Evolutionary conservation across 2,113 vertebrate species (phyloP), one percentile per base, ranked within the genome.

Genomic region (Oenanthe melanoleuca): DNA sequence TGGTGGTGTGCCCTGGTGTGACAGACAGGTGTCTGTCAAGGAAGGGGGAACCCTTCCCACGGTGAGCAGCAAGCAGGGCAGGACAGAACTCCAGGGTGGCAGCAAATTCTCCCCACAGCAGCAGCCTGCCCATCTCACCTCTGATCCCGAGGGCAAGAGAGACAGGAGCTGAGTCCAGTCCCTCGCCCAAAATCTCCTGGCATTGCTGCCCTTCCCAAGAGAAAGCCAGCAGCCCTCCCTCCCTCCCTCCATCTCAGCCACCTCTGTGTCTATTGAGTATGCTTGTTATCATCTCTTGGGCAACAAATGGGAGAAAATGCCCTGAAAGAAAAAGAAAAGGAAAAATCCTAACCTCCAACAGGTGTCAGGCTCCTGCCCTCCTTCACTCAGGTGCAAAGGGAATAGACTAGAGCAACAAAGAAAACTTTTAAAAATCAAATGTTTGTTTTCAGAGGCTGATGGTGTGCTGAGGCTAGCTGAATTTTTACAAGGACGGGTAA

Each of bases 381-480:
- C 57, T 66, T 67, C 69, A 2, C 8, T 92, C 53, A 81, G 73
- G 65, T 91, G 84, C 65, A 72, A 89, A 60, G 28, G 33, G 56
- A 86, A 47, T 7, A 74, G 34, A 67, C 34, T 22, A 74, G 26
- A 72, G 49, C 10, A 57, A 92, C 63, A 88, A 88, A 84, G 17
- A 69, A 37, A 69, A 65, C 70, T 81, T 80, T 69, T 17, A 8
- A 14, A 88, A 91, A 84, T 31, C 80, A 86, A 95, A 56, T 84
- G 65, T 87, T 93, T 94, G 73, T 91, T 97, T 95, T 86, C 56
- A 66, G 72, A 89, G n/a, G 49, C 40, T 84, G 28, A 45, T 40
- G 60, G 52, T 78, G 45, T 34, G 42, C 86, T 67, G 74, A 82
- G 55, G n/a, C 65, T 65, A 59, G 59, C 59, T 87, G 37, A 75